Base-by-base conservation (phyloP, 2,113 vertebrate species). In the Lipotes vexillifer region DNA sequence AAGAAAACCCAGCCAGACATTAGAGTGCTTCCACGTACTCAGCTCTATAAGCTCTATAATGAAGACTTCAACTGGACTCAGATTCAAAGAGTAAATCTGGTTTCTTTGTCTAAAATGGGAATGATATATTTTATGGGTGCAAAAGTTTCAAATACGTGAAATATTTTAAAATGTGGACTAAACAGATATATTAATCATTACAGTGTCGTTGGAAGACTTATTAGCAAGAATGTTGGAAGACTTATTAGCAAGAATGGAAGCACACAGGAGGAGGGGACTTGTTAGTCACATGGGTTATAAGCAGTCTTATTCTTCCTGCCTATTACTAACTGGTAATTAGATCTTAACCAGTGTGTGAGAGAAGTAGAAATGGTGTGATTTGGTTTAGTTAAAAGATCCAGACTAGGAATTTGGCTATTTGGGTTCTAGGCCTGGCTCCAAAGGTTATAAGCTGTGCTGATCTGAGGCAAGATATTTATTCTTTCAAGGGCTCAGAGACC, bases 141-240 rank as follows among this genome's bases (percentile, higher is more conserved):
- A 96, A 72, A 96, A 27, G 33, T 93, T 96, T 90, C 84, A 87
- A 95, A 78, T 93, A 77, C 71, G 21, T 49, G 8, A 93, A 87
- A 41, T 63, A 61, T 69, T 85, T 68, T 2, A 44, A 81, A 90
- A 80, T 93, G 33, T 93, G 8, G 44, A 77, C 66, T 92, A 90
- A 96, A 74, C 1, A 74, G 41, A n/a, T 88, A 46, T 44, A 57
- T 55, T 90, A 80, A 71, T 68, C 25, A 88, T 66, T 69, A 55
- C 1, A 84, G 20, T 41, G 8, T 52, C 14, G 38, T 55, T 46
- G 59, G 9, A 87, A 88, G 41, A 93, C 31, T 49, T 94, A 52
- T 88, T 88, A 69, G n/a, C 66, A 91, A 80, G 46, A 93, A 96
- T 90, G 61, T 55, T 46, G 52, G 9, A 87, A 88, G 41, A 94